A percentile compares a stretch with the other conserved stretches of the same genome.
phyloP scores from a whole-genome alignment of 1,140 invertebrate species.

The Musca vetustissima region DNA sequence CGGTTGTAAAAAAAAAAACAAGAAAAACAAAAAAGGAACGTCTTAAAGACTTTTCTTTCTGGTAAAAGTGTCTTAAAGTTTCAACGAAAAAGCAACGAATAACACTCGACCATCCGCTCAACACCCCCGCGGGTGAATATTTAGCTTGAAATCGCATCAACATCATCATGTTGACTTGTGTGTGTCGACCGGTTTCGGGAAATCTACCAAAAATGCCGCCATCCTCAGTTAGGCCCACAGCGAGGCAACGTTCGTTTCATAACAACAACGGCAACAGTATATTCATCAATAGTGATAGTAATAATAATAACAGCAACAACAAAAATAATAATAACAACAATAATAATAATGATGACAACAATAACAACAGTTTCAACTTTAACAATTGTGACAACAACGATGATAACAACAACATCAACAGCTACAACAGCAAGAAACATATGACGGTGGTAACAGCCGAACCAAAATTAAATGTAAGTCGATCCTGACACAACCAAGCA shows the following conservation, averaged over 20 bases:
- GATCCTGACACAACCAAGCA: too few species aligned
- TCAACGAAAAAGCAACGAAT: not conserved
- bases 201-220: constrained; percentile 54
- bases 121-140: too few species aligned
- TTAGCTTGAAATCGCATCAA: not conserved
- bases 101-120: not conserved
- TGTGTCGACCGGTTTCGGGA: constrained; percentile 54
- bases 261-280: constrained; percentile 3
- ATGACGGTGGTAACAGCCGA: constrained; percentile 47
- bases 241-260: constrained; percentile 25
- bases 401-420: constrained; percentile 20
- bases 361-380: constrained; percentile 1
- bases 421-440: constrained; percentile 7
- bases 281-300: not conserved
- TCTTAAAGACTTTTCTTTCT: too few species aligned
- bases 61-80: not conserved
- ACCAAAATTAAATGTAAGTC: constrained; percentile 52
- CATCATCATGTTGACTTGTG: constrained; percentile 52
- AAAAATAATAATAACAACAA: constrained; percentile 16
- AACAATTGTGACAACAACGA: constrained; percentile 27
- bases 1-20: not conserved
- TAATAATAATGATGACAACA: constrained; percentile 19
- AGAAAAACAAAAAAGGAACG: not conserved
- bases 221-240: constrained; percentile 41
- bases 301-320: constrained; percentile 4